These are phyloP conservation scores for Donacobius atricapilla DNA, from an alignment of 2,113 vertebrate species.

Conservation along the genomic window DNA sequence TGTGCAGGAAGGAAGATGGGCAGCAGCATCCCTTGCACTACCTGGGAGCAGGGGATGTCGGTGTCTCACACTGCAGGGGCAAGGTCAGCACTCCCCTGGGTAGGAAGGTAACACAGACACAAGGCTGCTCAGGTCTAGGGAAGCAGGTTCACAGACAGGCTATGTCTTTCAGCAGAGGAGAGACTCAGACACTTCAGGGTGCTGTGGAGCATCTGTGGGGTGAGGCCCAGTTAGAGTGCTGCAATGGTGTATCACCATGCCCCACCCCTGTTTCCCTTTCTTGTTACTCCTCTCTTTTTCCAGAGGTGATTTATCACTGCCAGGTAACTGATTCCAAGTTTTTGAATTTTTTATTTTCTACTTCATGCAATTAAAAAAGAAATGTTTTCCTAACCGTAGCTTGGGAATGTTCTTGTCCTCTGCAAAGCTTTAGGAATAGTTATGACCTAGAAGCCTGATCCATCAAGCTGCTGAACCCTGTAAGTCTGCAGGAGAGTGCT, in stretches of 20 bases:
- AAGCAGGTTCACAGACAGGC: neutral
- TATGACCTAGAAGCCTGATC: neutral
- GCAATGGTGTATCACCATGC: neutral
- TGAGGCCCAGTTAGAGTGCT: neutral
- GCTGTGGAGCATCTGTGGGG: neutral
- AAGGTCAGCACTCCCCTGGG: neutral
- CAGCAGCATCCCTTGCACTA: neutral
- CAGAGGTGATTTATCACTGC: slow-evolving; percentile 22
- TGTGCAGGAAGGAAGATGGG: neutral
- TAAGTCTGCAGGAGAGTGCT: neutral
- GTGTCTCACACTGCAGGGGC: neutral
- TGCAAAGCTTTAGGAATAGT: neutral
- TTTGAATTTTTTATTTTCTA: neutral
- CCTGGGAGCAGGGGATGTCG: neutral
- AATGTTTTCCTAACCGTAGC: neutral
- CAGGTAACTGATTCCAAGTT: neutral
- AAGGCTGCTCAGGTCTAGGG: neutral
- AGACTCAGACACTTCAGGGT: neutral
- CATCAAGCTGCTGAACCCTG: neutral
- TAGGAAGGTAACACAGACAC: neutral
- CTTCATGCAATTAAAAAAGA: neutral
- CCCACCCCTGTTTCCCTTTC: neutral
- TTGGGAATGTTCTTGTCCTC: neutral
- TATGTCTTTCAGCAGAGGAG: neutral
- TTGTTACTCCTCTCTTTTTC: neutral